Conservation (phyloP, 2,888 invertebrate species). For the Bruchidius siliquastri region DNA sequence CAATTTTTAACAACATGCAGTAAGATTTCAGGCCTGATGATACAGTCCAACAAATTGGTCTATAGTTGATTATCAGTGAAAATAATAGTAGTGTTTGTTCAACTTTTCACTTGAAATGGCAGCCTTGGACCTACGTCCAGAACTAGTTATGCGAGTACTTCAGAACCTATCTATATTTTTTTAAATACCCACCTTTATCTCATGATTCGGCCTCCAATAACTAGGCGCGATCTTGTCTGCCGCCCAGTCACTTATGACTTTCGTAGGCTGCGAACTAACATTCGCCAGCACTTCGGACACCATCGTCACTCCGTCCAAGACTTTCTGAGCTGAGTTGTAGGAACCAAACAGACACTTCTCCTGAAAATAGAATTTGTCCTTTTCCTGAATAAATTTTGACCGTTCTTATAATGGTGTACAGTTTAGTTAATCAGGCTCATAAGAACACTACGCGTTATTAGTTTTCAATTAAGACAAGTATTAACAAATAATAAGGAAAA, state of each 20-base stretch:
- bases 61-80: no score
- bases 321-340: slow-evolving; percentile 46
- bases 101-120: no score
- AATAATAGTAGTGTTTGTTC: no score
- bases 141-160: no score
- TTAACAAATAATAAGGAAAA: no score
- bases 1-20: no score
- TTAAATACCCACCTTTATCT: slow-evolving; percentile 58
- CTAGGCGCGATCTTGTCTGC: slow-evolving; percentile 73
- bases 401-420: slow-evolving; percentile 1
- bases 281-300: slow-evolving; percentile 57
- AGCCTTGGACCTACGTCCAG: no score
- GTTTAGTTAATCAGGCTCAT: slow-evolving; percentile 21
- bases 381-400: slow-evolving; percentile 23
- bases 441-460: slow-evolving; percentile 21
- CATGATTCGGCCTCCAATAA: slow-evolving; percentile 75
- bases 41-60: no score
- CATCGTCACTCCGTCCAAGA: slow-evolving; percentile 57
- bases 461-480: no score
- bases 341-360: slow-evolving; percentile 39
- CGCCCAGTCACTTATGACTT: slow-evolving; percentile 65
- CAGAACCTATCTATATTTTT: no score
- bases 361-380: slow-evolving; percentile 43
- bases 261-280: slow-evolving; percentile 68
- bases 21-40: no score